A percentile compares a stretch with the other conserved stretches of the same genome.
phyloP scores from a whole-genome alignment of 2,113 vertebrate genomes.

The Apistogramma diplotaenia region DNA sequence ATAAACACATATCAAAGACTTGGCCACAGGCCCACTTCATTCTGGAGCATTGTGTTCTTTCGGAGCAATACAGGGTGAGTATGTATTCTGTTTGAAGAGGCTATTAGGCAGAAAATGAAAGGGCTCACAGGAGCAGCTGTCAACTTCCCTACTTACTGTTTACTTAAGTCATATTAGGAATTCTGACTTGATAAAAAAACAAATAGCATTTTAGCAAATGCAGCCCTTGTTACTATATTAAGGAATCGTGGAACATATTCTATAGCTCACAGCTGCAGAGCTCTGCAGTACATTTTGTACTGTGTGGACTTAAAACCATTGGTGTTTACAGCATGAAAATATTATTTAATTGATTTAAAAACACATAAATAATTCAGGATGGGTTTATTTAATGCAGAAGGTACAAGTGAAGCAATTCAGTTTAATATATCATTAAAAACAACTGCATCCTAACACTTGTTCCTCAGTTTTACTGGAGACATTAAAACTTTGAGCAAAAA shows the following conservation, averaged over 20 bases:
- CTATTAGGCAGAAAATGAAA: conserved; percentile 45
- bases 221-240: neutral
- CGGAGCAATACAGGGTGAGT: conserved; percentile 54
- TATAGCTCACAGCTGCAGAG: conserved; percentile 23
- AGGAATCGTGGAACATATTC: conserved; percentile 37
- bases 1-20: conserved; percentile 17
- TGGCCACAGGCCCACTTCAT: conserved; percentile 7
- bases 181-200: neutral
- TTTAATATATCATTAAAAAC: neutral
- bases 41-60: conserved; percentile 36
- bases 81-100: conserved; percentile 51
- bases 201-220: conserved; percentile 20
- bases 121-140: conserved; percentile 32
- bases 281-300: neutral
- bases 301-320: neutral
- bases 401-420: conserved; percentile 8
- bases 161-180: neutral
- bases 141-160: neutral
- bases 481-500: neutral
- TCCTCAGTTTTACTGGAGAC: too few relatives aligned
- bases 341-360: neutral
- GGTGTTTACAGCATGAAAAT: neutral
- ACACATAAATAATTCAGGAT: neutral
- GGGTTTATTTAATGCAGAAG: neutral
- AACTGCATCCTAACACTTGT: neutral